Evolutionary conservation across 2,113 vertebrate genomes (phyloP), one percentile per base, ranked within the genome.

Genomic region (Uropsilus gracilis): DNA sequence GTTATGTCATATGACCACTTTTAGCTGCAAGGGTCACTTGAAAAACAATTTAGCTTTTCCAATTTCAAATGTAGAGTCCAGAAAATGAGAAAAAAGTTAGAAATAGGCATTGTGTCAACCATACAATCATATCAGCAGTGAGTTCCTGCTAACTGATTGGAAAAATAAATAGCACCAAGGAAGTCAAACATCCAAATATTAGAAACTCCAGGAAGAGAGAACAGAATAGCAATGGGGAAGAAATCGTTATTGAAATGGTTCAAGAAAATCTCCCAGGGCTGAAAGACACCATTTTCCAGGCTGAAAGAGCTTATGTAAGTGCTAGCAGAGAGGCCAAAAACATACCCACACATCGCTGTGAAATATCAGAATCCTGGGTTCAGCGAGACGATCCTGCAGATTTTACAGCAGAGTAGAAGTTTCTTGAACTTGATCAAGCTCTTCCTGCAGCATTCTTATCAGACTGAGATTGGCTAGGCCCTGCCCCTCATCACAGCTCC

Each of bases 401-500:
- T 53, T 48, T 72, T n/a, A n/a, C n/a, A n/a, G n/a, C n/a, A n/a
- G n/a, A n/a, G n/a, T n/a, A n/a, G n/a, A n/a, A n/a, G n/a, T n/a
- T n/a, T n/a, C n/a, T n/a, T n/a, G n/a, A n/a, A n/a, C n/a, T n/a
- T n/a, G n/a, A 95, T 99, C 2, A 99, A 99, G 97, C 98, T 99
- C 0, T 99, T 99, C 95, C 94, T 98, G 48, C 98, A 99, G 98
- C 99, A 96, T 8, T 97, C 98, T 53, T 99, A 99, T 86, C 98
- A 99, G 97, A 99, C 99, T 0, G 99, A 99, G 97, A 98, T 99
- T 0, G 99, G 99, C 11, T 99, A 99, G 96, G 73, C 98, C 0
- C 97, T 99, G 86, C 99, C 99, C 97, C 98, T 99, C 24, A 99
- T 99, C 97, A 99, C 99, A 0, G 98, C 99, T 12, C 99, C 99